Conservation (phyloP, 1,140 invertebrate genomes). For the Odontomachus brunneus region DNA sequence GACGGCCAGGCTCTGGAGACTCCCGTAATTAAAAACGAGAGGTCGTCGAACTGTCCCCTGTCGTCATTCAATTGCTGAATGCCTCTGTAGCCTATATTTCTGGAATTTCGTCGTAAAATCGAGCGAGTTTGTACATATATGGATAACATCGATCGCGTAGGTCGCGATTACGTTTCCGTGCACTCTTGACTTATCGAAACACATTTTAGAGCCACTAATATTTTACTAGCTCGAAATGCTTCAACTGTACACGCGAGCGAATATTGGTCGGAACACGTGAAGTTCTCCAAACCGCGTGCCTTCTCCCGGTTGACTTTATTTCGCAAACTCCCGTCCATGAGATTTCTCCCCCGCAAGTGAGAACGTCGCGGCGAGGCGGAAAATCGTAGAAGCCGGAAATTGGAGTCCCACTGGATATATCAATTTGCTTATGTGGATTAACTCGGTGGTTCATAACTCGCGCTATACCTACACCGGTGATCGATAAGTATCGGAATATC, state of each 20-base stretch:
- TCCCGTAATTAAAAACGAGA: constrained; percentile 64
- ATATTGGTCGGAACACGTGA: neutral
- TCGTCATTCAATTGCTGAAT: constrained; percentile 28
- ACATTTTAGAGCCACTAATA: neutral
- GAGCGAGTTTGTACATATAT: constrained; percentile 32
- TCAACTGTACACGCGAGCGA: neutral
- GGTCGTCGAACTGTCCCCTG: neutral
- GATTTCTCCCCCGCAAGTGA: neutral
- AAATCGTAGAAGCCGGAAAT: neutral
- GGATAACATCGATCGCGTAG: constrained; percentile 27
- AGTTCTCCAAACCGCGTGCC: neutral
- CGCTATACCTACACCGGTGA: constrained; percentile 29
- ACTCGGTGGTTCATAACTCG: neutral
- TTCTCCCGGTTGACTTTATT: neutral
- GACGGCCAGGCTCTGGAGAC: constrained; percentile 8
- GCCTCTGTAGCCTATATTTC: constrained; percentile 29
- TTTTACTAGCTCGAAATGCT: constrained; percentile 27
- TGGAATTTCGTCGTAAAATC: constrained; percentile 40
- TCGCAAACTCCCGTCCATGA: neutral
- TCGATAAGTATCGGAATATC: constrained; percentile 46
- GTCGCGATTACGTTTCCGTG: constrained; percentile 28
- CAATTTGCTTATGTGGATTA: constrained; percentile 20
- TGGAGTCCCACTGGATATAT: neutral
- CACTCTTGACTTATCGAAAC: constrained; percentile 19
- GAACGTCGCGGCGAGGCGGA: neutral